These are phyloP conservation scores for Petrocephalus zakoni DNA, from an alignment of 2,113 vertebrate genomes.

Conservation along the genomic window DNA sequence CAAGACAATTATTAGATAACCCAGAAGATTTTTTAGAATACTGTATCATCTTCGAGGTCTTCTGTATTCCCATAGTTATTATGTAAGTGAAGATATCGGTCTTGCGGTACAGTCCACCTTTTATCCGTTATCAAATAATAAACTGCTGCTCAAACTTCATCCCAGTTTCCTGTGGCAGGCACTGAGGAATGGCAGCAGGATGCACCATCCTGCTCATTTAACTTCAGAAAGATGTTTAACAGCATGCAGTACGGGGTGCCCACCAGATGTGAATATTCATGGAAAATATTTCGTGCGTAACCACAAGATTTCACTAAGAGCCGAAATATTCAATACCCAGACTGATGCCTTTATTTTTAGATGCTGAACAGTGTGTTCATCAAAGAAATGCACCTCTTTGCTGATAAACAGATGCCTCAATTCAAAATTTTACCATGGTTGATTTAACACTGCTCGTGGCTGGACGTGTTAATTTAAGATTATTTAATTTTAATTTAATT, in stretches of 20 bases:
- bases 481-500: not conserved
- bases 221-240: not conserved
- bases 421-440: not conserved
- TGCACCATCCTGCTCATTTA: not conserved
- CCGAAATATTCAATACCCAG: not conserved
- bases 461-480: not conserved
- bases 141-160: not conserved
- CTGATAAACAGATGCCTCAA: not conserved
- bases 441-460: not conserved
- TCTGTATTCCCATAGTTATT: not conserved
- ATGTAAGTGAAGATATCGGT: not conserved
- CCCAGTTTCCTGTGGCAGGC: not conserved
- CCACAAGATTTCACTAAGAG: not conserved
- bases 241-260: not conserved
- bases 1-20: not conserved
- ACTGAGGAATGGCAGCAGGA: not conserved
- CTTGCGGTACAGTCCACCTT: not conserved
- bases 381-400: not conserved
- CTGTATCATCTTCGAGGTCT: not conserved
- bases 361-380: not conserved
- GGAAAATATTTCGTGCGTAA: not conserved
- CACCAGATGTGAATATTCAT: not conserved
- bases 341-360: not conserved
- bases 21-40: not conserved
- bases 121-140: not conserved